These are phyloP conservation scores for Hemibagrus wyckioides DNA, from an alignment of 2,113 vertebrate genomes.

Conservation along the genomic window DNA sequence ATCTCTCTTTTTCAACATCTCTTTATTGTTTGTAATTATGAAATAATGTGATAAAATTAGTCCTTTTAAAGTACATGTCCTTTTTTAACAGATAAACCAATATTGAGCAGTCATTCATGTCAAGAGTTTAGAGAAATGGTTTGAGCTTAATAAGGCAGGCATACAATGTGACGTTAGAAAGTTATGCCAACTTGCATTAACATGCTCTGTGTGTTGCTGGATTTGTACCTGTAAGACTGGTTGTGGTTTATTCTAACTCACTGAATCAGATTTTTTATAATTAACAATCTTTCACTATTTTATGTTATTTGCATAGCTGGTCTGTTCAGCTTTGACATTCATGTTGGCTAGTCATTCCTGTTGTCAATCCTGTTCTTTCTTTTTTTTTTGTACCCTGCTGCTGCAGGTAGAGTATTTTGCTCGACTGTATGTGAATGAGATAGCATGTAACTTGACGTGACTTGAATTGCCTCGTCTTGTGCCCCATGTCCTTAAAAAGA, in stretches of 20 bases:
- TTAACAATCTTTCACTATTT: not conserved
- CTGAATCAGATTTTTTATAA: not conserved
- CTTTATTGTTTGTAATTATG: not conserved
- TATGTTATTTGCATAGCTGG: too few species aligned
- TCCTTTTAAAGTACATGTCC: not conserved
- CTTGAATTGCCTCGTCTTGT: not conserved
- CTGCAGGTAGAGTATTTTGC: not conserved
- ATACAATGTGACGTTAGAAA: not conserved
- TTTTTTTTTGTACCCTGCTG: not conserved
- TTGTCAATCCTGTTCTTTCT: not conserved
- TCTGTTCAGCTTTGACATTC: not conserved
- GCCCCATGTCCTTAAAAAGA: not conserved
- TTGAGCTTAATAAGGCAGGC: not conserved
- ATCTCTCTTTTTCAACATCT: not conserved
- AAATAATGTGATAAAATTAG: not conserved
- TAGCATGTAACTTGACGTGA: not conserved
- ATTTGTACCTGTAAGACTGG: not conserved
- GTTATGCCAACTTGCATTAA: not conserved
- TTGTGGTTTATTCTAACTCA: not conserved
- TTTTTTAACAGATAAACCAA: not conserved
- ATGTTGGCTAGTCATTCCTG: not conserved
- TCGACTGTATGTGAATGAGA: not conserved
- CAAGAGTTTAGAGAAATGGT: not conserved
- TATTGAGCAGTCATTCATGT: not conserved
- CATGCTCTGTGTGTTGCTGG: not conserved